phyloP scores from a whole-genome alignment of 2,888 invertebrate genomes.

The Chalcis sispes region DNA sequence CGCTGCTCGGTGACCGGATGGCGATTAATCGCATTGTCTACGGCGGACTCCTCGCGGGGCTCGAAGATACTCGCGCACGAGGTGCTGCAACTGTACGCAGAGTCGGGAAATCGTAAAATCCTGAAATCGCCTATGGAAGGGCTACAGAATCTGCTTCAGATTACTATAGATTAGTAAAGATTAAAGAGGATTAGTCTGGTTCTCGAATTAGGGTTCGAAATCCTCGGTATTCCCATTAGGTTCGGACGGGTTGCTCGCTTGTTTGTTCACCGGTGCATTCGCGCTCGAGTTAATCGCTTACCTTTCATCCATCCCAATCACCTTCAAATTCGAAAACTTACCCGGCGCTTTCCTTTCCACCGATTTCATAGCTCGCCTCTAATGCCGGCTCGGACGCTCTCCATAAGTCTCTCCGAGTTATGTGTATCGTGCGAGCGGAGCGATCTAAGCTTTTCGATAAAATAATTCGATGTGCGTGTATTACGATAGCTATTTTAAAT shows the following conservation, averaged over 20 bases:
- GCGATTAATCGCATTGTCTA: background rate
- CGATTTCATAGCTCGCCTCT: slow-evolving; percentile 11
- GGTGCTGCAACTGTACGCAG: background rate
- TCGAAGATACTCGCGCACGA: no score
- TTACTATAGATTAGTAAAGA: slow-evolving; percentile 61
- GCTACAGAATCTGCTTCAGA: slow-evolving; percentile 22
- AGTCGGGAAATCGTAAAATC: slow-evolving; percentile 7
- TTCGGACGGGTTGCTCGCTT: slow-evolving; percentile 42
- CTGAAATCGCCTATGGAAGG: background rate
- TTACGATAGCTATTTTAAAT: no score
- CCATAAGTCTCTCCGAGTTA: no score
- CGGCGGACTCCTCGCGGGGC: no score
- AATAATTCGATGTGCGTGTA: no score
- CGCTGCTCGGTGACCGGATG: no score
- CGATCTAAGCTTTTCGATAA: no score
- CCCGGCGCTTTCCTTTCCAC: background rate
- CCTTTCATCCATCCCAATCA: slow-evolving; percentile 46
- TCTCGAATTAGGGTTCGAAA: slow-evolving; percentile 59
- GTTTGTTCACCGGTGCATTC: slow-evolving; percentile 39
- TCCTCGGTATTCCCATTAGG: slow-evolving; percentile 44
- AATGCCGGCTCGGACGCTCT: background rate
- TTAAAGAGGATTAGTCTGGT: slow-evolving; percentile 66
- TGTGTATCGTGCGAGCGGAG: no score
- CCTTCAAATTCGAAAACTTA: slow-evolving; percentile 27
- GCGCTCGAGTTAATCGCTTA: slow-evolving; percentile 47